Conservation (phyloP, 2,888 invertebrate species). For the Lydus trimaculatus region DNA sequence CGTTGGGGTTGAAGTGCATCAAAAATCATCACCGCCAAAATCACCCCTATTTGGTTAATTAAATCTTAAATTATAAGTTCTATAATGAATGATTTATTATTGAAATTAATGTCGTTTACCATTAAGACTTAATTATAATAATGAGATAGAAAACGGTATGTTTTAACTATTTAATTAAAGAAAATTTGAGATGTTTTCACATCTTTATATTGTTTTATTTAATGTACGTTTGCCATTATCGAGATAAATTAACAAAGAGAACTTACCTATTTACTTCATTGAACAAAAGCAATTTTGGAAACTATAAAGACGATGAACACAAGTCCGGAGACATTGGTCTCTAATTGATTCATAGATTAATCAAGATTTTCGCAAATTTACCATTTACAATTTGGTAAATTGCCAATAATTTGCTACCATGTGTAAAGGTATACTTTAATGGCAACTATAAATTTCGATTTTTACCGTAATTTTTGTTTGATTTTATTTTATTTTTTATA, state of each 20-base stretch:
- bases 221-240: background rate
- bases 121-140: too few species aligned
- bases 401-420: too few species aligned
- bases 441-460: too few species aligned
- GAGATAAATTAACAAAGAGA: background rate
- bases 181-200: background rate
- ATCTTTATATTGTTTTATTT: background rate
- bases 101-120: too few species aligned
- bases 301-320: background rate
- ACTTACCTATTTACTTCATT: background rate
- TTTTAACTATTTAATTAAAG: too few species aligned
- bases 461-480: background rate
- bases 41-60: too few species aligned
- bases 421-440: too few species aligned
- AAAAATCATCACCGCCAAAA: too few species aligned
- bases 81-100: background rate
- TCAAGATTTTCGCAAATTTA: background rate
- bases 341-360: background rate
- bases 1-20: background rate
- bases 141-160: background rate
- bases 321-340: too few species aligned
- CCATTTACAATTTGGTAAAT: too few species aligned
- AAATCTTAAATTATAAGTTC: too few species aligned
- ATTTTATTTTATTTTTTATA: background rate
- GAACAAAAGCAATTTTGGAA: background rate